Conservation (phyloP, 2,888 invertebrate species). For the Carterocephalus palaemon region DNA sequence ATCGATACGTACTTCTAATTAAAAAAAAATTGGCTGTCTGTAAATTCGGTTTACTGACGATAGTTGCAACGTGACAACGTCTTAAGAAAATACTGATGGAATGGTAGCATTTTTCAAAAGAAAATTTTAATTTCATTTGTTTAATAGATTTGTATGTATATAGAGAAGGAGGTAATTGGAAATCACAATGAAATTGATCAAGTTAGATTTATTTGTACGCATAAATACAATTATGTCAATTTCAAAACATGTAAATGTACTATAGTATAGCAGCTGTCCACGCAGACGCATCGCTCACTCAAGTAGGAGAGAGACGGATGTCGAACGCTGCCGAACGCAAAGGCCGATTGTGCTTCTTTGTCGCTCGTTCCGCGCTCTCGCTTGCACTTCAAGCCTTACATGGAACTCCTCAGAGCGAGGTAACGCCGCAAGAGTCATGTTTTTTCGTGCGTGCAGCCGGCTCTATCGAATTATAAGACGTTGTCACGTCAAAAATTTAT, state of each 20-base stretch:
- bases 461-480: constrained; percentile 7
- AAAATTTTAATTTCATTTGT: constrained; percentile 9
- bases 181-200: constrained; percentile 5
- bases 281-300: too few species aligned
- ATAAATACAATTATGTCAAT: constrained; percentile 7
- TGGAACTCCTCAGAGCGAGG: too few species aligned
- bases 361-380: too few species aligned
- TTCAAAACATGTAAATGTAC: constrained; percentile 1
- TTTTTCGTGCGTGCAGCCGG: constrained; percentile 14
- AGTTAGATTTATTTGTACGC: constrained; percentile 6
- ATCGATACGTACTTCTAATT: not conserved
- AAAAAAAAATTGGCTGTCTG: not conserved
- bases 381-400: constrained; percentile 16
- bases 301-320: not conserved
- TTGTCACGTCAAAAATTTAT: not conserved
- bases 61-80: constrained; percentile 3
- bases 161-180: constrained; percentile 7
- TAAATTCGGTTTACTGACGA: not conserved
- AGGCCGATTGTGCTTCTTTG: constrained; percentile 1
- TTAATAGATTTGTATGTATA: constrained; percentile 7
- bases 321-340: constrained; percentile 1
- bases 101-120: constrained; percentile 5
- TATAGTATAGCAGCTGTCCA: too few species aligned
- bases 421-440: constrained; percentile 21
- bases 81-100: constrained; percentile 7